Evolutionary conservation across 2,888 invertebrate species (phyloP).

Genomic region (Clanis bilineata): DNA sequence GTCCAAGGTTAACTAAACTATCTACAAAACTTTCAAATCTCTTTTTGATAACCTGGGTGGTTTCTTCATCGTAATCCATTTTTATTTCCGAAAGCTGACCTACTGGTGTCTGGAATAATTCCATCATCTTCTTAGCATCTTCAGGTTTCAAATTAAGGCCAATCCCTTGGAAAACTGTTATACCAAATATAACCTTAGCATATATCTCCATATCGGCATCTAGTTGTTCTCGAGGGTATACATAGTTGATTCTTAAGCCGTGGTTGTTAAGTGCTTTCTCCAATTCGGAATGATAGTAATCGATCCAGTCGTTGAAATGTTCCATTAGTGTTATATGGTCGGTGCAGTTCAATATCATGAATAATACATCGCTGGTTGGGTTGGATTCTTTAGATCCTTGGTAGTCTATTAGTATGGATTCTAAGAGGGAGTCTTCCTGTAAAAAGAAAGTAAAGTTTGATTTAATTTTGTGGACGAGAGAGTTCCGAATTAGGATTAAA

Average conservation of each 20-base stretch:
- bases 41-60: background rate
- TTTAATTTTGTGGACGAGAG: no score
- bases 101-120: no score
- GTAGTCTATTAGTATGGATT: conserved; percentile 45
- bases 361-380: conserved; percentile 37
- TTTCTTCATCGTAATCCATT: no score
- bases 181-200: conserved; percentile 26
- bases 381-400: conserved; percentile 34
- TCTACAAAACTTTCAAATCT: background rate
- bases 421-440: conserved; percentile 32
- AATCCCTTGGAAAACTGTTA: conserved; percentile 23
- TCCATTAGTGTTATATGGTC: conserved; percentile 34
- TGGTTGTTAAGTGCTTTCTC: conserved; percentile 32
- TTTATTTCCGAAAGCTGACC: background rate
- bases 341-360: conserved; percentile 42
- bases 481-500: no score
- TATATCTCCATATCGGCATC: conserved; percentile 40
- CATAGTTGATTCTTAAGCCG: conserved; percentile 32
- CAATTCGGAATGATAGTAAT: conserved; percentile 37
- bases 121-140: background rate
- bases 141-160: background rate
- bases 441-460: conserved; percentile 16
- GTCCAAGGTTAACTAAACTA: background rate
- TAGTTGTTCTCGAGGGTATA: conserved; percentile 39
- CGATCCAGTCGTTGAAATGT: conserved; percentile 38